Percentiles rank a stretch among this genome's conserved stretches.
These are phyloP conservation scores for Fabriciana adippe DNA, from an alignment of 2,888 invertebrate genomes.

Conservation along the genomic window DNA sequence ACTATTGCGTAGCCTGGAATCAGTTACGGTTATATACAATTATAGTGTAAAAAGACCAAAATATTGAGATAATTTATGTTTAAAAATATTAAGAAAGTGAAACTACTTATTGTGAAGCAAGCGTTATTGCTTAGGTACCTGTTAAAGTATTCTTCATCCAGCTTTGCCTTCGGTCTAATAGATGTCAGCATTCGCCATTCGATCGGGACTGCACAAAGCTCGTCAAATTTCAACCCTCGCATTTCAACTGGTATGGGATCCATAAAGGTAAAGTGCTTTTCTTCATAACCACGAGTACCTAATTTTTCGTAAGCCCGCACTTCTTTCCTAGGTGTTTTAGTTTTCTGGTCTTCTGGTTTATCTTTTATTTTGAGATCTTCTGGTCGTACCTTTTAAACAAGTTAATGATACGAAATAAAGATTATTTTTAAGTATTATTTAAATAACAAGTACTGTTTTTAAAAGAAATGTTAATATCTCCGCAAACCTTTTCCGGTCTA, in stretches of 20 bases:
- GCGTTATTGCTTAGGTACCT: constrained; percentile 69
- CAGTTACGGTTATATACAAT: too few relatives aligned
- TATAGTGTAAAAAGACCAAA: too few relatives aligned
- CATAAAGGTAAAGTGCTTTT: constrained; percentile 79
- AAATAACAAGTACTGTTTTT: constrained; percentile 19
- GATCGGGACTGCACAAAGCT: constrained; percentile 92
- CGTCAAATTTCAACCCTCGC: constrained; percentile 87
- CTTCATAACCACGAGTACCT: constrained; percentile 83
- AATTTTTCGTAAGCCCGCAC: constrained; percentile 84
- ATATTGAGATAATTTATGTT: too few relatives aligned
- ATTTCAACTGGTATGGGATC: constrained; percentile 93
- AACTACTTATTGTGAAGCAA: not conserved
- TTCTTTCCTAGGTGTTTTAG: constrained; percentile 88
- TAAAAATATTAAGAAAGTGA: too few relatives aligned
- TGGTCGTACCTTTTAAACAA: constrained; percentile 80
- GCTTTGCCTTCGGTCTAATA: constrained; percentile 90
- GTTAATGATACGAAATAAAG: constrained; percentile 29
- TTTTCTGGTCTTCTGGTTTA: constrained; percentile 85
- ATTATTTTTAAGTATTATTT: constrained; percentile 20
- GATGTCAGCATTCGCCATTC: constrained; percentile 97
- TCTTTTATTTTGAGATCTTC: constrained; percentile 91
- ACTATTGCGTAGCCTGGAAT: too few relatives aligned
- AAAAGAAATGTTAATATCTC: not conserved
- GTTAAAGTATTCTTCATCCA: constrained; percentile 94
- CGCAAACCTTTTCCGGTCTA: constrained; percentile 88